Conservation (phyloP, 2,888 invertebrate genomes). For the Romanomermis culicivorax region DNA sequence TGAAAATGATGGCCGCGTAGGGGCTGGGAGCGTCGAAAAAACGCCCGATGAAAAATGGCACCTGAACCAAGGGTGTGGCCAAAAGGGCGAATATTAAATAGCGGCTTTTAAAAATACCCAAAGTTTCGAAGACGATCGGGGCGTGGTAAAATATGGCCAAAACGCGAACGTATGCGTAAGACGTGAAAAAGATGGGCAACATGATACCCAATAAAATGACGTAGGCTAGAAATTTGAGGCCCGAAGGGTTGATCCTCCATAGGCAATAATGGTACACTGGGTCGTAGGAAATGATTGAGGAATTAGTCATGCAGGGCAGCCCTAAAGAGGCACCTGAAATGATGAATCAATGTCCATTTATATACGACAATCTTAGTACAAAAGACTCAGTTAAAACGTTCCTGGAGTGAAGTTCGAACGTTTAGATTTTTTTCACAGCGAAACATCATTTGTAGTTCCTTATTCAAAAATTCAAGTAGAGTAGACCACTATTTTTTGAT, state of each 20-base stretch:
- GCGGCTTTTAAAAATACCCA: constrained; percentile 25
- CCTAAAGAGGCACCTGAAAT: background rate
- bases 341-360: too few relatives aligned
- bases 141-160: constrained; percentile 26
- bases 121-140: constrained; percentile 26
- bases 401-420: too few relatives aligned
- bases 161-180: constrained; percentile 25
- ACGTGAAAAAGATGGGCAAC: constrained; percentile 19
- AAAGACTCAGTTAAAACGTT: too few relatives aligned
- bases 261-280: constrained; percentile 19
- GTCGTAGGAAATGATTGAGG: constrained; percentile 19
- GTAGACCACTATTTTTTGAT: too few relatives aligned
- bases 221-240: constrained; percentile 26
- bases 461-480: too few relatives aligned
- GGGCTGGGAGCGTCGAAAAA: background rate
- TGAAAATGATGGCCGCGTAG: constrained; percentile 16
- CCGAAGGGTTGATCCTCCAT: constrained; percentile 22
- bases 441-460: too few relatives aligned
- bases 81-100: constrained; percentile 25
- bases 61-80: constrained; percentile 11
- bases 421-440: too few relatives aligned
- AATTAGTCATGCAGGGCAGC: background rate
- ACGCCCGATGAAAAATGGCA: constrained; percentile 1
- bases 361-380: too few relatives aligned
- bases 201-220: constrained; percentile 21